Evolutionary conservation across 2,888 invertebrate genomes (phyloP).

Genomic region (Drosophila kuntzei): DNA sequence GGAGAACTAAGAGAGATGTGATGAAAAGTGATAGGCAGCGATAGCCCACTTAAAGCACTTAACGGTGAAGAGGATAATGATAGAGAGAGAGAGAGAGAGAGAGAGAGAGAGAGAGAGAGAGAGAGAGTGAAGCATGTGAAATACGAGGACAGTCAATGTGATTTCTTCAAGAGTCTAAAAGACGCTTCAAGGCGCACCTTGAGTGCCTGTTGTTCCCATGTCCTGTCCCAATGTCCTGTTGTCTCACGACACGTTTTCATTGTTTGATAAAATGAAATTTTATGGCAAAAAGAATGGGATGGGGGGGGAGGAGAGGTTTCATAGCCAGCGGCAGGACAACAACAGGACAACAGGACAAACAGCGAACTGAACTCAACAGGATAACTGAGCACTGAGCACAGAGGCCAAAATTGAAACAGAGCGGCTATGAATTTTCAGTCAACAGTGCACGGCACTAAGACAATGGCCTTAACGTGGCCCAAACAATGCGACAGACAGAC

Average conservation of each 20-base stretch:
- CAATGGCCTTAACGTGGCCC: conserved; percentile 66
- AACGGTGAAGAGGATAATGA: conserved; percentile 32
- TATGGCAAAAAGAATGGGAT: conserved; percentile 58
- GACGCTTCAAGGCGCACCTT: conserved; percentile 39
- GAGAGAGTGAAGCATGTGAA: conserved; percentile 1
- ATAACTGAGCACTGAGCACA: conserved; percentile 14
- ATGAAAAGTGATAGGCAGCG: not conserved
- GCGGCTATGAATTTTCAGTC: conserved; percentile 78
- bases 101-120: not conserved
- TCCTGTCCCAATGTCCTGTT: conserved; percentile 2
- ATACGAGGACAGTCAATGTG: conserved; percentile 17
- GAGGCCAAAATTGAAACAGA: conserved; percentile 76
- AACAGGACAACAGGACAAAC: conserved; percentile 7
- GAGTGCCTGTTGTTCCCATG: conserved; percentile 20
- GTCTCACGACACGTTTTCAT: conserved; percentile 71
- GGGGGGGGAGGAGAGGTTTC: not conserved
- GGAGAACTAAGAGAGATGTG: not conserved
- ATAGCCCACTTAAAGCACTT: conserved; percentile 16
- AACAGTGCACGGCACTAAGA: conserved; percentile 52
- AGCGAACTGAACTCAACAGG: conserved; percentile 5
- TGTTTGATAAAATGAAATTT: conserved; percentile 80
- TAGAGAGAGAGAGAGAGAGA: conserved; percentile 1
- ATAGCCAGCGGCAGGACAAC: conserved; percentile 40
- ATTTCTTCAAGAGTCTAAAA: conserved; percentile 23
- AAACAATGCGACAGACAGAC: conserved; percentile 15